phyloP scores from a whole-genome alignment of 2,888 invertebrate genomes.

The Archips crataeganus region DNA sequence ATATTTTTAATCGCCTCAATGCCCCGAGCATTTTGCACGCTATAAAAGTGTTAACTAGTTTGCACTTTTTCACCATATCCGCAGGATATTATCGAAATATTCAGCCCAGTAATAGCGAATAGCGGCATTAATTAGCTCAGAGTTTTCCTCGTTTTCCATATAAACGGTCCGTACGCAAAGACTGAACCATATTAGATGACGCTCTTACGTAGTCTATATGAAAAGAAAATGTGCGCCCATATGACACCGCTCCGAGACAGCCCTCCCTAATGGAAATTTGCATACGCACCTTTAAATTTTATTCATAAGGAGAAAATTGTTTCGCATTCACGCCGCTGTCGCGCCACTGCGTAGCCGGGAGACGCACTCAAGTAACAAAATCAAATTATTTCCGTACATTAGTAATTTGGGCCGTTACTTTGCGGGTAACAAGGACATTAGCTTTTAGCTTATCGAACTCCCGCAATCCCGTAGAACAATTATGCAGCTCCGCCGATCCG shows the following conservation, averaged over 20 bases:
- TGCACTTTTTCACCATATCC: conserved; percentile 14
- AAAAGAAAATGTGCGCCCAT: conserved; percentile 75
- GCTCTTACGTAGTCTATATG: conserved; percentile 69
- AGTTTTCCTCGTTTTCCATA: conserved; percentile 26
- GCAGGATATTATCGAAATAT: conserved; percentile 17
- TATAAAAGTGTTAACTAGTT: conserved; percentile 18
- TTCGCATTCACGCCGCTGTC: conserved; percentile 65
- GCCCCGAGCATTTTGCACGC: conserved; percentile 1
- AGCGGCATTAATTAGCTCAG: conserved; percentile 23
- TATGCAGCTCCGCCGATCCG: conserved; percentile 34
- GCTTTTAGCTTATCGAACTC: conserved; percentile 44
- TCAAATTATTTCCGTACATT: conserved; percentile 76
- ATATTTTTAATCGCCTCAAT: conserved; percentile 24
- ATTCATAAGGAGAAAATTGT: conserved; percentile 85
- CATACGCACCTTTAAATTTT: conserved; percentile 83
- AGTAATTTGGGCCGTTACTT: conserved; percentile 65
- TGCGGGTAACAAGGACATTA: conserved; percentile 56
- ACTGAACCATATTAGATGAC: conserved; percentile 60
- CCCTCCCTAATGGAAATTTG: conserved; percentile 80
- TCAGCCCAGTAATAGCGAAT: conserved; percentile 5
- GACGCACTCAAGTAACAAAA: conserved; percentile 72
- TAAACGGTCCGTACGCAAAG: conserved; percentile 27
- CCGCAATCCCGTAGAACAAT: conserved; percentile 34
- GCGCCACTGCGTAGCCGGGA: conserved; percentile 50
- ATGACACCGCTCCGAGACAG: conserved; percentile 78